Evolutionary conservation across 2,113 vertebrate species (phyloP), one percentile per base, ranked within the genome.

Genomic region (Nothocercus nigrocapillus): DNA sequence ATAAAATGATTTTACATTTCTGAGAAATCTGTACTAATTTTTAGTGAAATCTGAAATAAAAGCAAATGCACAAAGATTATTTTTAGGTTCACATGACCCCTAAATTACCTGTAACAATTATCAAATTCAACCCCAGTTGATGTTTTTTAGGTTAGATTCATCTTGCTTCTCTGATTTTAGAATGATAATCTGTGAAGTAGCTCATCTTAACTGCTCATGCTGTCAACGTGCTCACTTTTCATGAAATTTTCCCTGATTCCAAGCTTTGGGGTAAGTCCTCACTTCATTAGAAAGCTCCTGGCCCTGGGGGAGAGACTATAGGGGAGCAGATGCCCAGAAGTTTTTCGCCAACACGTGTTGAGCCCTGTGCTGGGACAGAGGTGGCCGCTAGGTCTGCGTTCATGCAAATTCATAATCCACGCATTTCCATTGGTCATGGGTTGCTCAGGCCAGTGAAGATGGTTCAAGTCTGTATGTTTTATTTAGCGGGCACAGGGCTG

Each of bases 91-190:
- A 7, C 34, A 6, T 32, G 22, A 12, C 14, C 34, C 24, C 0
- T 28, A 17, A 21, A 4, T 22, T n/a, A 30, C 7, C 9, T 53
- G 38, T 58, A 47, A 44, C 13, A 11, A 2, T 49, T 85, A 20
- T n/a, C 8, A 25, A 3, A 44, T 83, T 86, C 19, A 67, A 12
- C 27, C 15, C 5, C 42, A n/a, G 14, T 11, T 15, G 59, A 2
- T 32, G 22, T 53, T 73, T 88, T 49, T 17, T 20, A 18, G 10
- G 3, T 34, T 76, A n/a, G 12, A 22, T 84, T 78, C 25, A 36
- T 64, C 34, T 88, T 15, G 8, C 16, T 79, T 91, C 84, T 17
- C 9, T 67, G 78, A 69, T 44, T 85, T 93, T 62, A 80, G 82
- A 22, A 58, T 44, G 32, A 53, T 36, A 40, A 5, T 54, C 70